Evolutionary conservation across 2,113 vertebrate species (phyloP).

Genomic region (Strigops habroptila): DNA sequence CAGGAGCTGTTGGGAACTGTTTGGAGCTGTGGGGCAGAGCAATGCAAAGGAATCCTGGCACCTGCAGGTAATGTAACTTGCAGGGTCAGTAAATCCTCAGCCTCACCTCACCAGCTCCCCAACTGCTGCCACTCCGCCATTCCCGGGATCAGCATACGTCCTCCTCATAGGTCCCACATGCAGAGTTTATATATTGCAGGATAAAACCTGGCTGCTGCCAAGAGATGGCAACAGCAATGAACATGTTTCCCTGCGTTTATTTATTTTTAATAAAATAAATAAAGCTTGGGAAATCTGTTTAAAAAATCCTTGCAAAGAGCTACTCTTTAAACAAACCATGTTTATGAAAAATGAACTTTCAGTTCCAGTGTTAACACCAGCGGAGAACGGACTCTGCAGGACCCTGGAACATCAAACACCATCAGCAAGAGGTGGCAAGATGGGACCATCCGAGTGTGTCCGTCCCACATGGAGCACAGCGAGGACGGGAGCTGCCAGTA

Average conservation of each 20-base stretch:
- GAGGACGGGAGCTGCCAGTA: not conserved
- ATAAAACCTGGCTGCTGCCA: not conserved
- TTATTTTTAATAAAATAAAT: not conserved
- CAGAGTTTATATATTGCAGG: not conserved
- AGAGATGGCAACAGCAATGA: not conserved
- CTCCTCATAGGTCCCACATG: not conserved
- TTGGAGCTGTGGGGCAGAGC: not conserved
- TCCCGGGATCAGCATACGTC: not conserved
- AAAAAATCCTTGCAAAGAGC: not conserved
- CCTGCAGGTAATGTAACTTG: not conserved
- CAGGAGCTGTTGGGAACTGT: not conserved
- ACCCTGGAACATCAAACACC: not conserved
- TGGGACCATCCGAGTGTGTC: not conserved
- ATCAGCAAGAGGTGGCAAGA: not conserved
- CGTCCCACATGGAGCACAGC: not conserved
- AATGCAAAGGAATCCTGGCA: not conserved
- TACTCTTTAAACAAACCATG: not conserved
- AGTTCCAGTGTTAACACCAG: not conserved
- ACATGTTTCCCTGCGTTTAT: not conserved
- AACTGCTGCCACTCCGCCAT: not conserved
- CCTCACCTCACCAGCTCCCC: not conserved
- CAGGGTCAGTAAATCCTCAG: not conserved
- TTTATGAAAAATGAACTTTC: not conserved
- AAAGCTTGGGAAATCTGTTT: not conserved
- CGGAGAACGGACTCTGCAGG: not conserved